Evolutionary conservation across 2,797 vertebrate species (phyloP).

Genomic region (Calcarius lapponicus): DNA sequence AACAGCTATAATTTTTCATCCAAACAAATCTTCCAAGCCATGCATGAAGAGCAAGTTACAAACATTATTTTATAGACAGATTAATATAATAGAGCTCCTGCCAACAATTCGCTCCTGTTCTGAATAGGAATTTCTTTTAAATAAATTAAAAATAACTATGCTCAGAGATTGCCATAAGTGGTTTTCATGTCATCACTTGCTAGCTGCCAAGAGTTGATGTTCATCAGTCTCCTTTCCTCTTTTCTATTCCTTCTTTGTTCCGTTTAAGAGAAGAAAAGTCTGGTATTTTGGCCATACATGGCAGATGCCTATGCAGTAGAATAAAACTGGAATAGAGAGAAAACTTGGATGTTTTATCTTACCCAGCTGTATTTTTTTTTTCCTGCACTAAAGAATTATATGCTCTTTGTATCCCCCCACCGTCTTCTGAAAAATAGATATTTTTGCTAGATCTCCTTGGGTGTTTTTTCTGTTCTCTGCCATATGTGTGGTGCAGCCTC

Average conservation of each 20-base stretch:
- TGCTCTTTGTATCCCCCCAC: not conserved
- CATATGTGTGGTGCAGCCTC: not conserved
- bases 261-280: not conserved
- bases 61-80: not conserved
- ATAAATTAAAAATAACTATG: conserved; percentile 36
- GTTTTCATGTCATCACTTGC: conserved; percentile 18
- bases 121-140: conserved; percentile 19
- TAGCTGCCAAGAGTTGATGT: conserved; percentile 32
- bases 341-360: not conserved
- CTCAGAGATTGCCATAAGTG: conserved; percentile 33
- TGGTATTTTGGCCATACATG: not conserved
- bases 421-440: not conserved
- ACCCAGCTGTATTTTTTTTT: not conserved
- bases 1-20: not conserved
- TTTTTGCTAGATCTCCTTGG: not conserved
- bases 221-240: not conserved
- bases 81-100: not conserved
- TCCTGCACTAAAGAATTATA: not conserved
- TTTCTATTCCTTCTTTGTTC: conserved; percentile 5
- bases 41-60: not conserved
- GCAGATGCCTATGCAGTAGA: not conserved
- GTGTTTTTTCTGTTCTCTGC: not conserved
- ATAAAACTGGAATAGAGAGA: not conserved
- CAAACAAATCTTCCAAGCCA: not conserved
- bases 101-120: conserved; percentile 9